phyloP scores from a whole-genome alignment of 2,797 vertebrate species.

The Corythornis leucogaster region DNA sequence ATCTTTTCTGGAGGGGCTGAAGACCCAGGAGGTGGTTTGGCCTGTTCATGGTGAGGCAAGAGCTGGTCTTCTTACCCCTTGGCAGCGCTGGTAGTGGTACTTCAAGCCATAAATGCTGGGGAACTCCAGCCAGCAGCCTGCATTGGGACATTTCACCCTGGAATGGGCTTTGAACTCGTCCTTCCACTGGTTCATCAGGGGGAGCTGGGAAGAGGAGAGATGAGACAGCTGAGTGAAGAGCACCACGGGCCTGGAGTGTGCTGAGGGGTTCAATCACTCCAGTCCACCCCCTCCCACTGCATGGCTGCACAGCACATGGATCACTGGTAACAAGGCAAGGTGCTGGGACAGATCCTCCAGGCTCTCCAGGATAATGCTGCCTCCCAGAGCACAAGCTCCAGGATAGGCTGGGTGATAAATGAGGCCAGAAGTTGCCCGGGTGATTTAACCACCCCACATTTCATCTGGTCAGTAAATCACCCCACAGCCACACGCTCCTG shows the following conservation, averaged over 20 bases:
- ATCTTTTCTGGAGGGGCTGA: background rate
- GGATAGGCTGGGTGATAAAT: conserved; percentile 13
- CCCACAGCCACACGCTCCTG: background rate
- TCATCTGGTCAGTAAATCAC: conserved; percentile 45
- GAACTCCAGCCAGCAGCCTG: conserved; percentile 97
- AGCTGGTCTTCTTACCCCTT: conserved; percentile 85
- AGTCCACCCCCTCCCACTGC: background rate
- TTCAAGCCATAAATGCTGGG: conserved; percentile 98
- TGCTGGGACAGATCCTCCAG: background rate
- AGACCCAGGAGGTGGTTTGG: background rate
- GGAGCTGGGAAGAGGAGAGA: conserved; percentile 79
- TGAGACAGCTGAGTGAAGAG: background rate
- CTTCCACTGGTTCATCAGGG: conserved; percentile 95
- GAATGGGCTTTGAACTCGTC: conserved; percentile 95
- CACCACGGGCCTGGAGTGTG: fast-evolving
- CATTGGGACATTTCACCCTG: conserved; percentile 93
- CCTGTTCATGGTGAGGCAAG: background rate
- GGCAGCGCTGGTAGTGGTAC: conserved; percentile 97
- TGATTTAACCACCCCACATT: conserved; percentile 54
- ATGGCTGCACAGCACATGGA: background rate
- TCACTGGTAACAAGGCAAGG: background rate
- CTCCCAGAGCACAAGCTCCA: background rate
- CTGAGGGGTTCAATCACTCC: background rate
- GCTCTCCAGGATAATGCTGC: background rate
- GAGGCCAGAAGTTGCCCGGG: background rate